Evolutionary conservation across 2,113 vertebrate species (phyloP).

Genomic region (Oryzias melastigma): DNA sequence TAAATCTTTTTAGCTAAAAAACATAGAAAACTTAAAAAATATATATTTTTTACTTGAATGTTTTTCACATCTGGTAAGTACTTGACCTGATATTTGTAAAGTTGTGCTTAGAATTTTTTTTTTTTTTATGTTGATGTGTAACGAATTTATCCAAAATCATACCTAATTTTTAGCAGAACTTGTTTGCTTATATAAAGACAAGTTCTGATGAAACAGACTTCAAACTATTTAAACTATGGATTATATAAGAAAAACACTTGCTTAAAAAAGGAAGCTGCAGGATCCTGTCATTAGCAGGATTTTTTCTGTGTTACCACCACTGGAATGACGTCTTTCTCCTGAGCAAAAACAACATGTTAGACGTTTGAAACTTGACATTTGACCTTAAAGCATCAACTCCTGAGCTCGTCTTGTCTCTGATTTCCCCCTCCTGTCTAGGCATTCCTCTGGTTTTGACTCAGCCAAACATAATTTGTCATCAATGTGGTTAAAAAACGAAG

Average conservation of each 20-base stretch:
- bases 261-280: background rate
- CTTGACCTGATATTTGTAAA: too few species aligned
- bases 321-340: conserved; percentile 1
- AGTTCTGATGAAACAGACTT: background rate
- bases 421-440: conserved; percentile 4
- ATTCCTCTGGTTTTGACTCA: conserved; percentile 16
- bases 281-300: background rate
- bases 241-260: background rate
- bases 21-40: background rate
- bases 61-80: background rate
- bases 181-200: too few species aligned
- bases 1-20: background rate
- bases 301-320: conserved; percentile 1
- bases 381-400: conserved; percentile 17
- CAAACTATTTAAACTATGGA: background rate
- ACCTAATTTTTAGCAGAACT: too few species aligned
- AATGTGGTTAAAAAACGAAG: conserved; percentile 9
- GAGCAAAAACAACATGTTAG: background rate
- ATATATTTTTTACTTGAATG: background rate
- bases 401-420: conserved; percentile 13
- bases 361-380: conserved; percentile 31
- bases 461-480: conserved; percentile 6
- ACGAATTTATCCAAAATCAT: too few species aligned
- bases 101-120: too few species aligned
- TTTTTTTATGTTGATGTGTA: too few species aligned